Base-by-base conservation (phyloP, 2,888 invertebrate genomes). In the Metalampra italica region DNA sequence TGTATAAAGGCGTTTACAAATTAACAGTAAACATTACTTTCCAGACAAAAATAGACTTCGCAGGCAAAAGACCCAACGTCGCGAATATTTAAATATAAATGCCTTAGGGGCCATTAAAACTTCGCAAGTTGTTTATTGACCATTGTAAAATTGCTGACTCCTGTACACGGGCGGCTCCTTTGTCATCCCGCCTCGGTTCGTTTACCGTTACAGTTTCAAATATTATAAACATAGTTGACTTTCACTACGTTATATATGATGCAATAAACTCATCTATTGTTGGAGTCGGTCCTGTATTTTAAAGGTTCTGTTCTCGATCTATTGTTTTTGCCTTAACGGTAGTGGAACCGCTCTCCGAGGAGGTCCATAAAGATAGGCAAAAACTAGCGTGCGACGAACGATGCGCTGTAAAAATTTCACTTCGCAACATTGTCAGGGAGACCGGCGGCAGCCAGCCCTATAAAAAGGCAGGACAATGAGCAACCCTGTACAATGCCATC, bases 171-270 rank as follows among this genome's bases (percentile, higher is more conserved):
- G 66, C 77, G 64, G 68, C 63, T 46, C 64, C 71, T 78, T 80
- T 78, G 68, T 75, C 56, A 58, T 51, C 56, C 62, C 60, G 62
- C 60, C 66, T 66, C 68, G 68, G 79, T 73, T 77, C 72, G 65
- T 78, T 73, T 79, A 85, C 86, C 77, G 85, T 88, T 87, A 82
- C 65, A 70, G 62, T 64, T 69, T 56, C 55, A 66, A 69, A 57
- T 58, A 56, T 66, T 34, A 60, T 64, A 75, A 58, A 83, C 81
- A 80, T 69, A 64, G 64, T 22, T 55, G 51, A 87, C 88, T 88
- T 88, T 88, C 88, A 86, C 88, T 88, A 78, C 58, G 72, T 87
- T 78, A 82, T 84, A 82, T 85, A 85, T 79, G 81, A 78, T 66
- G 73, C 75, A 82, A 84, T 88, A 87, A 87, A 87, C 68, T 60